Percentiles rank a stretch among this genome's conserved stretches.
Conservation (phyloP, 2,797 vertebrate genomes). For the Myotis daubentonii region DNA sequence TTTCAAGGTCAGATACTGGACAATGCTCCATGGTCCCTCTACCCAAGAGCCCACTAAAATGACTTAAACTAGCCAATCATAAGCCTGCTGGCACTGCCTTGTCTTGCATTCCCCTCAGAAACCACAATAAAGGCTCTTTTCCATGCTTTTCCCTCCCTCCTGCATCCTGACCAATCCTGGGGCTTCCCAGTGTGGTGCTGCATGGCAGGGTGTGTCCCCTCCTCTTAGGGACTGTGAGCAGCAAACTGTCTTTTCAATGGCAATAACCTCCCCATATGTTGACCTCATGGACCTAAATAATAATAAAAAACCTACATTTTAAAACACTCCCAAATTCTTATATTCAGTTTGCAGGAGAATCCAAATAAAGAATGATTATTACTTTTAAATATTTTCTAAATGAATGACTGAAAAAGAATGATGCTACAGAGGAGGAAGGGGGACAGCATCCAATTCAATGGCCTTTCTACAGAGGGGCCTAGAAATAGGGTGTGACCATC, state of each 20-base stretch:
- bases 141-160: background rate
- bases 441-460: background rate
- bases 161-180: background rate
- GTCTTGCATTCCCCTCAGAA: background rate
- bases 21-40: background rate
- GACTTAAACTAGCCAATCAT: background rate
- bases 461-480: background rate
- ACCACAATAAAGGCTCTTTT: background rate
- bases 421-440: background rate
- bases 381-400: background rate
- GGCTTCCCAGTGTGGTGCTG: background rate
- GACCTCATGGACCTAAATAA: background rate
- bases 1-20: background rate
- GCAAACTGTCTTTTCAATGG: background rate
- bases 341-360: background rate
- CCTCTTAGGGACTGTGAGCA: background rate
- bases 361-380: background rate
- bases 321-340: slow-evolving; percentile 6
- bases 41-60: background rate
- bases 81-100: background rate
- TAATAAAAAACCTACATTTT: background rate
- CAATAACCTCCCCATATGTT: background rate
- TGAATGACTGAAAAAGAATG: background rate
- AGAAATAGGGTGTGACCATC: background rate
- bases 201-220: accelerated